phyloP scores from a whole-genome alignment of 2,113 vertebrate species.

The Mustela lutreola region DNA sequence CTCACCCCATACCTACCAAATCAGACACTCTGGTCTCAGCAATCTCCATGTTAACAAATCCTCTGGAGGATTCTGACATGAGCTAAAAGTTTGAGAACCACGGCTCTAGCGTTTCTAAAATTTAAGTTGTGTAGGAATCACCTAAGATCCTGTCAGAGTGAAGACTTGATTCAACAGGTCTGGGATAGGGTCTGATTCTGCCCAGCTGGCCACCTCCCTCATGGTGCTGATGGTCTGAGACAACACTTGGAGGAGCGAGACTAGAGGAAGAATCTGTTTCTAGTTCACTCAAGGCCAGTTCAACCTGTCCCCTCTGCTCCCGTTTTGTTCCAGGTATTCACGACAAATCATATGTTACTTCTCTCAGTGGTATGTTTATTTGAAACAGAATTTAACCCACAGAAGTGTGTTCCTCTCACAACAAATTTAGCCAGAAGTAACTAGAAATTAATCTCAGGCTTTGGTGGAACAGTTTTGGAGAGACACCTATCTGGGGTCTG shows the following conservation, averaged over 20 bases:
- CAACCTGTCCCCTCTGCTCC: not conserved
- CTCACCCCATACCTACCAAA: not conserved
- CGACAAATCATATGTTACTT: not conserved
- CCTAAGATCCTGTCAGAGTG: not conserved
- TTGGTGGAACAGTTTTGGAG: not conserved
- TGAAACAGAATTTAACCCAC: not conserved
- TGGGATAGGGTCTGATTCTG: not conserved
- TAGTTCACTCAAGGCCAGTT: not conserved
- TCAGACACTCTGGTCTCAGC: not conserved
- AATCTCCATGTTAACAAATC: not conserved
- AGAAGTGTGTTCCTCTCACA: not conserved
- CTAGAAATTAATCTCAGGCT: not conserved
- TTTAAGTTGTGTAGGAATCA: not conserved
- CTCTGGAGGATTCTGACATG: not conserved
- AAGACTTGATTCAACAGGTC: not conserved
- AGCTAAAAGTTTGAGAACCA: not conserved
- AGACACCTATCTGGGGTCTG: not conserved
- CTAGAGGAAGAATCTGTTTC: not conserved
- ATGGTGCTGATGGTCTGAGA: not conserved
- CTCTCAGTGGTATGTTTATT: not conserved
- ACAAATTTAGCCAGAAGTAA: conserved; percentile 18
- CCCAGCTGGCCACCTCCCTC: not conserved
- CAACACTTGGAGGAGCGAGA: not conserved
- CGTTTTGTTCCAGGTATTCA: not conserved
- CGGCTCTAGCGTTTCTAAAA: not conserved